Base-by-base conservation (phyloP, 2,113 vertebrate genomes). In the Brachypteracias leptosomus region DNA sequence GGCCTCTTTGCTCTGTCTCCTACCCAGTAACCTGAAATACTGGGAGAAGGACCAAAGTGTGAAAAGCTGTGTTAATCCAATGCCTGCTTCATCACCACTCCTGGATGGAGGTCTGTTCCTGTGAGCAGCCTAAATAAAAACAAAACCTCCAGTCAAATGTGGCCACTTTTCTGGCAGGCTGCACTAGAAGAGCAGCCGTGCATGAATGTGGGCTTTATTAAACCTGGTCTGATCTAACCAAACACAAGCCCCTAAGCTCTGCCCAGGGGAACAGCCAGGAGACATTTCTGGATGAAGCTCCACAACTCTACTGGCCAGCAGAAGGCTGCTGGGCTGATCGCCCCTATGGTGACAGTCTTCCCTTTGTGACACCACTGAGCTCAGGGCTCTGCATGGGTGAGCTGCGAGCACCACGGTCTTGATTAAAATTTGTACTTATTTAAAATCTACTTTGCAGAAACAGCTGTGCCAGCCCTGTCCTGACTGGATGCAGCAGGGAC, bases 41-140 rank as follows among this genome's bases (percentile, higher is more conserved):
- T 0, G 1, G 6, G 2, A 78, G 24, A 25, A 67, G 33, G 29
- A 8, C 0, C 0, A 4, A 65, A 7, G 1, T 52, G 14, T 58
- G 44, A 70, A 88, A 76, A 91, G 5, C 28, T 42, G 36, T 44
- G 25, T 79, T 76, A 82, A 57, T 36, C 33, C 9, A 46, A 9
- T 7, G 21, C n/a, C 16, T 13, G 24, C 46, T 93, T 74, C 51
- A 52, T n/a, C 57, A 42, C 26, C 13, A 70, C 35, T 55, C 33
- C 70, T 47, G 26, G 47, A 67, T 25, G 54, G 26, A 68, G 25
- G 16, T 38, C 38, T 33, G 1, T 12, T 70, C 29, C 61, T 51
- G 31, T 6, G 19, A 89, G 40, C 74, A 88, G 65, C 28, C 63
- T 59, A 57, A 72, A 85, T 21, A 62, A 57, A 92, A 85, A 16